A percentile compares a stretch with the other conserved stretches of the same genome.
Conservation (phyloP, 1,140 invertebrate genomes). For the Whitmania pigra region DNA sequence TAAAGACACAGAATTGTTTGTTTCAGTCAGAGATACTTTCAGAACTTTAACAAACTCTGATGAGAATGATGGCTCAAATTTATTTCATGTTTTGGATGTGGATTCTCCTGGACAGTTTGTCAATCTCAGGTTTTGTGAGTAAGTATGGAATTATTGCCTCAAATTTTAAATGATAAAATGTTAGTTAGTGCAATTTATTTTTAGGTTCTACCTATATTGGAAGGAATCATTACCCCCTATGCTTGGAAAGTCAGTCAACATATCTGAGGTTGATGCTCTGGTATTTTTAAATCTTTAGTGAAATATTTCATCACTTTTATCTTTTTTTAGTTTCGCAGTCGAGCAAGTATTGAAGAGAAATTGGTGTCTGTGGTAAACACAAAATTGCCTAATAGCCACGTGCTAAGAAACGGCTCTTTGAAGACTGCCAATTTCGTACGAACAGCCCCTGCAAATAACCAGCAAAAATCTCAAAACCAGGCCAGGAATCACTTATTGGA, state of each 20-base stretch:
- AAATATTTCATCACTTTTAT: too few species aligned
- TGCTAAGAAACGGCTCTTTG: too few species aligned
- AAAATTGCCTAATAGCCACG: too few species aligned
- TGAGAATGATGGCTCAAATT: not conserved
- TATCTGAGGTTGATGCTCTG: not conserved
- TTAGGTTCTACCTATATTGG: conserved; percentile 9
- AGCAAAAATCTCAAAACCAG: too few species aligned
- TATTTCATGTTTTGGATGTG: conserved; percentile 2
- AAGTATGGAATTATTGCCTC: not conserved
- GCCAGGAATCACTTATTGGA: too few species aligned
- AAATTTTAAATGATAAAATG: not conserved
- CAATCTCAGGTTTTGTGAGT: conserved; percentile 7
- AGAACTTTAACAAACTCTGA: not conserved
- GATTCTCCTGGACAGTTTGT: conserved; percentile 4
- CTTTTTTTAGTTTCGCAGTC: too few species aligned
- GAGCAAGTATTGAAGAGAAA: too few species aligned
- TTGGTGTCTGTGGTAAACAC: too few species aligned
- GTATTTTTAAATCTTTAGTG: too few species aligned
- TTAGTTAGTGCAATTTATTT: not conserved
- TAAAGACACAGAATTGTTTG: conserved; percentile 1
- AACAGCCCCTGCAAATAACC: too few species aligned
- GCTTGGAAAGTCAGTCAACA: not conserved
- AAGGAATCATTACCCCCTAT: not conserved
- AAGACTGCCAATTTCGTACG: too few species aligned
- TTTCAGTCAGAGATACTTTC: not conserved